phyloP scores from a whole-genome alignment of 2,888 invertebrate genomes.

The Caradrina kadenii region DNA sequence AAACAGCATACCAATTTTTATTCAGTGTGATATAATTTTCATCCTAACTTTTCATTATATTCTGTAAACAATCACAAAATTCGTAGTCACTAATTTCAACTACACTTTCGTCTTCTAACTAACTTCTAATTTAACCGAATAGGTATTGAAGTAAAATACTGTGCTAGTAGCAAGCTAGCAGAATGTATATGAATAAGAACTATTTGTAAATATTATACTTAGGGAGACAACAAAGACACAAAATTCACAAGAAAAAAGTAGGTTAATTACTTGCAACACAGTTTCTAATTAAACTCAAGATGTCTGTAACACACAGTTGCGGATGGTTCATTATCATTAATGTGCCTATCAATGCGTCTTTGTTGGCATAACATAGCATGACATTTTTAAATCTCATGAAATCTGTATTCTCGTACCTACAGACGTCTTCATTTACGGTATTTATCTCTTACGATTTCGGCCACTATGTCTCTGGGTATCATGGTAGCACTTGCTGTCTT shows the following conservation, averaged over 20 bases:
- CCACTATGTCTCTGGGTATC: constrained; percentile 86
- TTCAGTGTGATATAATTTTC: constrained; percentile 11
- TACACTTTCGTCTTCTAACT: constrained; percentile 9
- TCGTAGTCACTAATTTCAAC: constrained; percentile 29
- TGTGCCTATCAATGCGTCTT: constrained; percentile 22
- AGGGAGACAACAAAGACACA: constrained; percentile 42
- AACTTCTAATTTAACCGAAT: constrained; percentile 3
- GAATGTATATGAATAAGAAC: constrained; percentile 12
- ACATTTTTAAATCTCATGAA: constrained; percentile 26
- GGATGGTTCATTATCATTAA: constrained; percentile 19
- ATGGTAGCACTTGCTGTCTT: constrained; percentile 87
- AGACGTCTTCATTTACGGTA: constrained; percentile 67
- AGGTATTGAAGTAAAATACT: constrained; percentile 17
- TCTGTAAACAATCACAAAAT: constrained; percentile 33
- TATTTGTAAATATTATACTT: constrained; percentile 28
- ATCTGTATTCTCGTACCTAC: constrained; percentile 12
- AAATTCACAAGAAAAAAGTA: constrained; percentile 59
- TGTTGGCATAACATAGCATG: constrained; percentile 20
- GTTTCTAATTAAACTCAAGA: constrained; percentile 43
- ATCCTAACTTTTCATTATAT: neutral
- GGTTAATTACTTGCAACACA: constrained; percentile 54
- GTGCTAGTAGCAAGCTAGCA: constrained; percentile 1
- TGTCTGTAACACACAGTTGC: constrained; percentile 26
- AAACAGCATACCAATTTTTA: constrained; percentile 21
- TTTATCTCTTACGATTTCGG: constrained; percentile 86